Base-by-base conservation (phyloP, 2,113 vertebrate species). In the Jaculus jaculus region DNA sequence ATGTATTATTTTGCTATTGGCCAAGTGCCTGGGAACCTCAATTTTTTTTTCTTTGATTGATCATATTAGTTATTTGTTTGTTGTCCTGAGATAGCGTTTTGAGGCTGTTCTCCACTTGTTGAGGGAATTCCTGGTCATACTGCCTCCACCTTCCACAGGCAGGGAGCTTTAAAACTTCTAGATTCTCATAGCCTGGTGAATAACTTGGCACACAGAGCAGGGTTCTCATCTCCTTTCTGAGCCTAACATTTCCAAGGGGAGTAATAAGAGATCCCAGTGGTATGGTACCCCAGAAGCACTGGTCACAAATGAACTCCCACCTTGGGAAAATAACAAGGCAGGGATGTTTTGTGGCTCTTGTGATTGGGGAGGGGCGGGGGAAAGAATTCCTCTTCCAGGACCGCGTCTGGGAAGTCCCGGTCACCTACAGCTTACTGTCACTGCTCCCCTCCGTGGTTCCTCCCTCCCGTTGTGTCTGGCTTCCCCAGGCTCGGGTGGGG, bases 251-350 rank as follows among this genome's bases (percentile, higher is more conserved):
- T 83, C 47, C 28, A 54, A 92, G 83, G 54, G 42, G 28, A 95
- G 15, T 87, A 87, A 81, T 16, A 86, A 82, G 89, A 89, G 12
- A 7, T 65, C 37, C 81, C 73, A 37, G 37, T 23, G 90, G 58
- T 13, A n/a, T 81, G 16, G 16, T 13, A 78, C 73, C 21, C 78
- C 87, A 90, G 54, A 88, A 94, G 2, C 30, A 83, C 94, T 96
- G 95, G 93, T 94, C 92, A 58, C 65, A 90, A 93, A 84, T 84
- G 58, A 92, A 77, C 92, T 96, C 91, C 84, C 86, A 92, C 65
- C 87, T 79, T 93, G 75, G 89, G 77, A 84, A 92, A 89, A 86
- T 63, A 84, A 75, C 82, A 93, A 89, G 92, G 77, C 28, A 51
- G 77, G 87, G 84, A 84, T 15, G 0, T 77, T 88, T 79, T 34